A percentile compares a stretch with the other conserved stretches of the same genome.
These are phyloP conservation scores for Batillaria attramentaria DNA, from an alignment of 1,140 invertebrate genomes.

Conservation along the genomic window DNA sequence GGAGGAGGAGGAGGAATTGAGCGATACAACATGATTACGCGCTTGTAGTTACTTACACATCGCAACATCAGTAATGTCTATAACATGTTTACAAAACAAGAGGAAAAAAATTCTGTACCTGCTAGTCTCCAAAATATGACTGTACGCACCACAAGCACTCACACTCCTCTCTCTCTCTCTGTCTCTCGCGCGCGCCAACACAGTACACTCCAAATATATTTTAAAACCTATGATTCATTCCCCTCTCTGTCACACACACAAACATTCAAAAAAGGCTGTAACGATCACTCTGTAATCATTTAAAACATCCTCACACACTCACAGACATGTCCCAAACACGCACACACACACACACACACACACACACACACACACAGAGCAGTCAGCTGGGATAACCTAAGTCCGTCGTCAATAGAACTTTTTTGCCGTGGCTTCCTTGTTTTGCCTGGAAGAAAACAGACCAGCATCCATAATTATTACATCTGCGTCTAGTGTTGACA, in stretches of 20 bases:
- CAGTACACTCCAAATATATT: no score
- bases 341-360: neutral
- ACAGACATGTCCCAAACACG: neutral
- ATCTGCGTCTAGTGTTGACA: neutral
- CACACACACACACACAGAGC: neutral
- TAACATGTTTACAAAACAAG: no score
- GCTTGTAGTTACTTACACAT: no score
- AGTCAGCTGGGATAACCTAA: neutral
- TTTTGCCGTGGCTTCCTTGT: constrained; percentile 68
- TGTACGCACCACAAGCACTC: no score
- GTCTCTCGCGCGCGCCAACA: no score
- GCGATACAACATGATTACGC: no score
- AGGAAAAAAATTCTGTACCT: no score
- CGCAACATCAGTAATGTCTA: no score
- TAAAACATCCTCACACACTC: neutral
- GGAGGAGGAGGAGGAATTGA: no score
- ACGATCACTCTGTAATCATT: neutral
- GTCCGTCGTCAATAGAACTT: constrained; percentile 61
- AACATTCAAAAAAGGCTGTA: neutral
- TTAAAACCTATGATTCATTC: neutral
- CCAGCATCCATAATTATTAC: neutral
- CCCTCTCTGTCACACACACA: neutral
- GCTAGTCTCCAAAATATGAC: no score
- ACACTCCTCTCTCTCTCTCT: no score
- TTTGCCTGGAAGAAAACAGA: constrained; percentile 61